These are phyloP conservation scores for Phthorimaea operculella DNA, from an alignment of 1,140 invertebrate species.

Conservation along the genomic window DNA sequence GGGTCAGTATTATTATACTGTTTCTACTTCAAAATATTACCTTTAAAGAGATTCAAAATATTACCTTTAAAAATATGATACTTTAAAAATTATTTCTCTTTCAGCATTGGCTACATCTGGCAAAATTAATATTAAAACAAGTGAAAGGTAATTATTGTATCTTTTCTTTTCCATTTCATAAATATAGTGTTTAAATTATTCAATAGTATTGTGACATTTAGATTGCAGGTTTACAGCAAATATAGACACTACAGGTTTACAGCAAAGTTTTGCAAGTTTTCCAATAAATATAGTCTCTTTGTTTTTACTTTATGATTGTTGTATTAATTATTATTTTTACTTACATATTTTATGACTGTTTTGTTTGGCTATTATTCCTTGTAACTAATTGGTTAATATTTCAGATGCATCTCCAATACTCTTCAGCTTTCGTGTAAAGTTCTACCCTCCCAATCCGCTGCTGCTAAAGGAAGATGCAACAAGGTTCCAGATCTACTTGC, in stretches of 20 bases:
- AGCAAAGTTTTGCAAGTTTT: too few relatives aligned
- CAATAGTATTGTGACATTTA: too few relatives aligned
- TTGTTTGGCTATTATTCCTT: too few relatives aligned
- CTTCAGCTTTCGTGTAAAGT: slow-evolving; percentile 94
- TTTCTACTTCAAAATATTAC: neutral
- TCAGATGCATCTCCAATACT: slow-evolving; percentile 86
- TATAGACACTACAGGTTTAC: too few relatives aligned
- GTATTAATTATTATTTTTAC: too few relatives aligned
- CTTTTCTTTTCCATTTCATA: neutral
- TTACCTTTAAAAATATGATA: too few relatives aligned
- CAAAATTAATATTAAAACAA: slow-evolving; percentile 93
- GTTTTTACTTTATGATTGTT: too few relatives aligned
- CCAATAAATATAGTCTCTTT: too few relatives aligned
- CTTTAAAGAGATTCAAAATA: neutral
- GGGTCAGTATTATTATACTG: slow-evolving; percentile 71
- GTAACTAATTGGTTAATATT: too few relatives aligned
- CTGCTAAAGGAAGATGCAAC: slow-evolving; percentile 87
- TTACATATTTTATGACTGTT: too few relatives aligned
- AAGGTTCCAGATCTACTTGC: slow-evolving; percentile 92
- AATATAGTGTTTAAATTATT: too few relatives aligned
- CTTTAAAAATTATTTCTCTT: slow-evolving; percentile 54
- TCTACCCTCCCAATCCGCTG: slow-evolving; percentile 91
- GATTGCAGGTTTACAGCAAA: too few relatives aligned
- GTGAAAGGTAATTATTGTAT: slow-evolving; percentile 80
- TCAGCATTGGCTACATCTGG: slow-evolving; percentile 96